Conservation (phyloP, 2,888 invertebrate species). For the Pammene aurita region DNA sequence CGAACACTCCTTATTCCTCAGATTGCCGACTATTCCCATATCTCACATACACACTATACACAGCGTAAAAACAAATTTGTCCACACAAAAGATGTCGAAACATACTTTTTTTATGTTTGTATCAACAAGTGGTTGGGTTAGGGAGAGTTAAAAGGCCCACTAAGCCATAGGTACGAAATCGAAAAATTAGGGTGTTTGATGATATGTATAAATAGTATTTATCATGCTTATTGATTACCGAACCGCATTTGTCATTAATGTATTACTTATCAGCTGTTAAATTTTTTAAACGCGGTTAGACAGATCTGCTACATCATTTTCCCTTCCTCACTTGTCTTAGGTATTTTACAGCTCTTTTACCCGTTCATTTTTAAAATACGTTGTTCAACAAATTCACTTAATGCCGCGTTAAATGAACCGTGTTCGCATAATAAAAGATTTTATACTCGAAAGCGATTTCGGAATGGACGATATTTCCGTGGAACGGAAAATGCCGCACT, state of each 20-base stretch:
- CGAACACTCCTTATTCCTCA: no score
- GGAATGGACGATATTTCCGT: constrained; percentile 75
- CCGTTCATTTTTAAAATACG: constrained; percentile 78
- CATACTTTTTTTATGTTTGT: no score
- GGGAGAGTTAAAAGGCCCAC: no score
- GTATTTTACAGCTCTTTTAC: constrained; percentile 71
- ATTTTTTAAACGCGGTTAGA: constrained; percentile 58
- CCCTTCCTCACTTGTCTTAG: constrained; percentile 51
- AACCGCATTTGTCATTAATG: constrained; percentile 38
- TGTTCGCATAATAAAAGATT: constrained; percentile 81
- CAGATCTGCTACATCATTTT: constrained; percentile 57
- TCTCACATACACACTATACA: no score
- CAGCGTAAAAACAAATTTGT: no score
- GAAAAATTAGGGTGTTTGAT: no score
- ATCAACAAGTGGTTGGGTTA: no score
- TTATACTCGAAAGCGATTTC: constrained; percentile 78
- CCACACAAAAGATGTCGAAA: no score
- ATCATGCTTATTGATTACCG: neutral
- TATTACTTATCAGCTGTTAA: constrained; percentile 17
- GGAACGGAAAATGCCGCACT: constrained; percentile 62
- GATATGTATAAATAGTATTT: no score
- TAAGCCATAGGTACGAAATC: no score
- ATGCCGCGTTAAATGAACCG: constrained; percentile 81
- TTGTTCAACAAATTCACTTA: constrained; percentile 82
- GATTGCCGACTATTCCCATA: no score